These are phyloP conservation scores for Bimastos eiseni DNA, from an alignment of 2,888 invertebrate species.

Conservation along the genomic window DNA sequence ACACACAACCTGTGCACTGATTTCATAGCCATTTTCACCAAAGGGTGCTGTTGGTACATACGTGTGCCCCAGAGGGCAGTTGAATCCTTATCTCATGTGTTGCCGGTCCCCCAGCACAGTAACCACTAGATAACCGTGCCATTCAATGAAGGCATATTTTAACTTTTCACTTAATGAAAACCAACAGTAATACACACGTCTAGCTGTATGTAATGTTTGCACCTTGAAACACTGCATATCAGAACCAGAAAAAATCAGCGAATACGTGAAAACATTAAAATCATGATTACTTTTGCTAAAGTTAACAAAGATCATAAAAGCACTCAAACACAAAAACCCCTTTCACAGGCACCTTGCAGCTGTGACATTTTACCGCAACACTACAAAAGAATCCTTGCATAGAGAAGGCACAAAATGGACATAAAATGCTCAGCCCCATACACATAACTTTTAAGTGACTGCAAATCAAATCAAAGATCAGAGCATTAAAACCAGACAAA, in stretches of 20 bases:
- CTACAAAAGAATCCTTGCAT: not conserved
- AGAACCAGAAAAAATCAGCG: not conserved
- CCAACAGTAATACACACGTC: not conserved
- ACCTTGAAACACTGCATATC: not conserved
- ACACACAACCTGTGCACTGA: not conserved
- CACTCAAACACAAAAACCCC: not conserved
- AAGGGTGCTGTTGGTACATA: not conserved
- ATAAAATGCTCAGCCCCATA: not conserved
- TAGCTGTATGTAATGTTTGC: not conserved
- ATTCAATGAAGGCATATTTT: not conserved
- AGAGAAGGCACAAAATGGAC: slow-evolving; percentile 13
- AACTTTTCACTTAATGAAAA: not conserved
- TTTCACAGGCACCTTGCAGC: not conserved
- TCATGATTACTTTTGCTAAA: not conserved
- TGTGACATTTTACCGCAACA: not conserved
- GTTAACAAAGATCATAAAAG: not conserved
- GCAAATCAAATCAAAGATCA: not conserved
- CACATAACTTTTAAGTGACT: not conserved
- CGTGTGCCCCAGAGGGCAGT: not conserved
- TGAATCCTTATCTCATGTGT: not conserved
- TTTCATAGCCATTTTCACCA: not conserved
- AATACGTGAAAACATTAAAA: too few species aligned
- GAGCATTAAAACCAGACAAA: not conserved
- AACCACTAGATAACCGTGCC: not conserved
- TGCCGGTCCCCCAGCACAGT: not conserved